Evolutionary conservation across 2,888 invertebrate genomes (phyloP).

Genomic region (Meghimatium bilineatum): DNA sequence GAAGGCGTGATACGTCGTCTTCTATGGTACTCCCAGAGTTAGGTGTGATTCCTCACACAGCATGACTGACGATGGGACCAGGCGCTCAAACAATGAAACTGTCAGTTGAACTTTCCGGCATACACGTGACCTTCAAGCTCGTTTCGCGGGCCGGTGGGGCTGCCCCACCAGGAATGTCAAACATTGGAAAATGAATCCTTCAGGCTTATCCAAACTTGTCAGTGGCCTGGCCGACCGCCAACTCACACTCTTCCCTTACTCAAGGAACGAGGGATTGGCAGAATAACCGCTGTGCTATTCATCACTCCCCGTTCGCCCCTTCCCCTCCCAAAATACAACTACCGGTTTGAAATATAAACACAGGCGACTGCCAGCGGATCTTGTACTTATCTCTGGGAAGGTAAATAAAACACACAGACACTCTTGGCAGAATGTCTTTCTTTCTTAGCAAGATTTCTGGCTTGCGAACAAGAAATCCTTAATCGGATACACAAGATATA

Average conservation of each 20-base stretch:
- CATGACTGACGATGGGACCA: background rate
- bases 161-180: constrained; percentile 58
- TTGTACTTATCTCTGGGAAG: constrained; percentile 22
- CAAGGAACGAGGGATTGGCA: constrained; percentile 35
- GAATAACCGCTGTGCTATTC: constrained; percentile 17
- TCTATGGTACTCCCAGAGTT: background rate
- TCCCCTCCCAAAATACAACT: constrained; percentile 9
- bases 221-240: constrained; percentile 54
- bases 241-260: constrained; percentile 47
- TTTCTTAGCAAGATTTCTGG: too few relatives aligned
- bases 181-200: constrained; percentile 57
- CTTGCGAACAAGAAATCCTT: too few relatives aligned
- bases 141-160: constrained; percentile 56
- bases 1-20: background rate
- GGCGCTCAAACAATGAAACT: constrained; percentile 49
- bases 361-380: background rate
- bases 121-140: constrained; percentile 55
- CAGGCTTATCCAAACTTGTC: constrained; percentile 58
- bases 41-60: constrained; percentile 15
- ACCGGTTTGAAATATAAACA: background rate
- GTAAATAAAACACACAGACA: background rate
- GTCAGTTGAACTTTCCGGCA: constrained; percentile 49
- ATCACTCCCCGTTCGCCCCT: background rate
- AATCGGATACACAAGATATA: too few relatives aligned
- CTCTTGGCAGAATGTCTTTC: too few relatives aligned